phyloP scores from a whole-genome alignment of 2,113 vertebrate genomes.

The Dendrocopos noguchii region DNA sequence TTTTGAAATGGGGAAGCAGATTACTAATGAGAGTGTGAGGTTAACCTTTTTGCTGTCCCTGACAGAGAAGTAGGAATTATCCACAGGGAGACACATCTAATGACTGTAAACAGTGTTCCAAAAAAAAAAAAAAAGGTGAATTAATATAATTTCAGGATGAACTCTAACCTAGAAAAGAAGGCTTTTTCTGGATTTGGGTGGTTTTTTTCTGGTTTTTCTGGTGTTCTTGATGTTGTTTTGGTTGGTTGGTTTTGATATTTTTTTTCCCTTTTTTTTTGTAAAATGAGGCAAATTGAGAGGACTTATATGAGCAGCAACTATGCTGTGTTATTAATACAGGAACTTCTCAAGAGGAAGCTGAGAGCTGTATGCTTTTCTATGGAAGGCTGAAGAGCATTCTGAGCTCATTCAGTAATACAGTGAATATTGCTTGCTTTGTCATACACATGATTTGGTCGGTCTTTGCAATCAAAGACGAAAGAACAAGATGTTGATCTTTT shows the following conservation, averaged over 20 bases:
- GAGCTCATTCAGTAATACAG: background rate
- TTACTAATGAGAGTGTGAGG: background rate
- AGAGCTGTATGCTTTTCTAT: background rate
- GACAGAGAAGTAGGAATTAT: background rate
- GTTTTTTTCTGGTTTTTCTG: accelerated
- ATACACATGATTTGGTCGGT: background rate
- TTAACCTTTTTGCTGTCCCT: background rate
- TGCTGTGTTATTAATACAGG: background rate
- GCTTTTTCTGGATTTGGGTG: background rate
- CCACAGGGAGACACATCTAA: background rate
- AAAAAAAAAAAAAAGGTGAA: background rate
- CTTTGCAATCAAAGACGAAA: background rate
- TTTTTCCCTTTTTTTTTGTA: background rate
- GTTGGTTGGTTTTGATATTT: background rate
- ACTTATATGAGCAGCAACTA: background rate
- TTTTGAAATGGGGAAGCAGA: background rate
- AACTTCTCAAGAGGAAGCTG: background rate
- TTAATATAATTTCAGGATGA: background rate
- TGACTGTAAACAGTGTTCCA: background rate
- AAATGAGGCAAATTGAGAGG: background rate
- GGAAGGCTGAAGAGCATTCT: background rate
- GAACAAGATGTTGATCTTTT: background rate
- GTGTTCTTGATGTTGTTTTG: background rate
- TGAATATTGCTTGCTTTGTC: background rate
- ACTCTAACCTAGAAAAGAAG: background rate